These are phyloP conservation scores for Lophotriccus pileatus DNA, from an alignment of 2,797 vertebrate species.

Conservation along the genomic window DNA sequence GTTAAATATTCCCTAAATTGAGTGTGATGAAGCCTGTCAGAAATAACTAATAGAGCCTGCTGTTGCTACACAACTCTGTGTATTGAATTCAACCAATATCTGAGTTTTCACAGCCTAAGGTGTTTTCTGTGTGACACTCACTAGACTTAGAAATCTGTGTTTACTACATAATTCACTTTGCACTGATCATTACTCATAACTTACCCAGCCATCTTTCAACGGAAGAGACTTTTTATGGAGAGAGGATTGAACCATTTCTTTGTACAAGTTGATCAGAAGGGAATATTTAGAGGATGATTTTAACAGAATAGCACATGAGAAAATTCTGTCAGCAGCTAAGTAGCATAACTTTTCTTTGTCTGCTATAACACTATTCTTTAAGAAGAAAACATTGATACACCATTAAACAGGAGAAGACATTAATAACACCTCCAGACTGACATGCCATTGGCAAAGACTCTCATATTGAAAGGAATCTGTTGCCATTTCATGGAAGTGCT, in stretches of 20 bases:
- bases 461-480: background rate
- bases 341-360: background rate
- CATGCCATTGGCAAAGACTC: background rate
- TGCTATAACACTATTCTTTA: background rate
- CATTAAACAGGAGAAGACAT: background rate
- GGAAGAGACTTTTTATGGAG: background rate
- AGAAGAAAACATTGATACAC: background rate
- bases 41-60: background rate
- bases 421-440: background rate
- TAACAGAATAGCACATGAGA: background rate
- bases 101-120: background rate
- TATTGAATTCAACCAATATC: background rate
- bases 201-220: background rate
- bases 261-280: rapidly evolving
- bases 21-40: background rate
- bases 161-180: background rate
- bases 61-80: background rate
- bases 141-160: background rate
- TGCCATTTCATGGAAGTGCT: background rate
- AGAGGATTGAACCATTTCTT: background rate
- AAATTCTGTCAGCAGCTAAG: background rate
- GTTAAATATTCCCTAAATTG: background rate
- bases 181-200: background rate
- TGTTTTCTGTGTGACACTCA: background rate
- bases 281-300: background rate